Evolutionary conservation across 2,797 vertebrate species (phyloP).

Genomic region (Pagetopsis macropterus): DNA sequence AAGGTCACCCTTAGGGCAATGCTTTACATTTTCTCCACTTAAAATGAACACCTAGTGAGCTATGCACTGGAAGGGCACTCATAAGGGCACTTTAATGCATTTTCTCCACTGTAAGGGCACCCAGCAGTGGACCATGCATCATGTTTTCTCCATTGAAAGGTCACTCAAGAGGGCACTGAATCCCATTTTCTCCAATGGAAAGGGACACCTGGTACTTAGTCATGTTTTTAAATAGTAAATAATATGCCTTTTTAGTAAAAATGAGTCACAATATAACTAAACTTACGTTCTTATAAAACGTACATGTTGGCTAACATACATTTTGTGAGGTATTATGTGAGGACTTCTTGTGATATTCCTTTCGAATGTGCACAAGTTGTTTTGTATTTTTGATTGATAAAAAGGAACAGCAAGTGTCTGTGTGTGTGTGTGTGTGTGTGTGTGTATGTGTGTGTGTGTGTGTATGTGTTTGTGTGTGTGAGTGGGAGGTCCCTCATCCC

Average conservation of each 20-base stretch:
- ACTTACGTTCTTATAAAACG: neutral
- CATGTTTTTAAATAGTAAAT: neutral
- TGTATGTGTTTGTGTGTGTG: neutral
- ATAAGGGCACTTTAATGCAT: neutral
- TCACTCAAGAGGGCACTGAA: too few relatives aligned
- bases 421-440: neutral
- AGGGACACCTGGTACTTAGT: neutral
- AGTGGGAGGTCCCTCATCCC: constrained; percentile 20
- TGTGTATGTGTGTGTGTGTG: neutral
- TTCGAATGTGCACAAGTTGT: neutral
- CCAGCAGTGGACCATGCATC: neutral
- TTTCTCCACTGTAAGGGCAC: neutral
- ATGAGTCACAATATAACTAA: neutral
- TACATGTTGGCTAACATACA: too few relatives aligned
- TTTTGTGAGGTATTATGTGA: neutral
- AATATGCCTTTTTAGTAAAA: neutral
- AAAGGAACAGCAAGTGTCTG: constrained; percentile 2
- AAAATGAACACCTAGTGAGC: too few relatives aligned
- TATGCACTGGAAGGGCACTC: neutral
- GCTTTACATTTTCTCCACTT: neutral
- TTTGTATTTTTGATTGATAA: neutral
- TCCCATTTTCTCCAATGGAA: too few relatives aligned
- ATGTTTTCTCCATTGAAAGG: neutral
- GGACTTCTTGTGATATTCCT: neutral
- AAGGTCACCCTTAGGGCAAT: neutral